A percentile compares a stretch with the other conserved stretches of the same genome.
Conservation (phyloP, 2,888 invertebrate species). For the Mesorhabditis spiculigera region DNA sequence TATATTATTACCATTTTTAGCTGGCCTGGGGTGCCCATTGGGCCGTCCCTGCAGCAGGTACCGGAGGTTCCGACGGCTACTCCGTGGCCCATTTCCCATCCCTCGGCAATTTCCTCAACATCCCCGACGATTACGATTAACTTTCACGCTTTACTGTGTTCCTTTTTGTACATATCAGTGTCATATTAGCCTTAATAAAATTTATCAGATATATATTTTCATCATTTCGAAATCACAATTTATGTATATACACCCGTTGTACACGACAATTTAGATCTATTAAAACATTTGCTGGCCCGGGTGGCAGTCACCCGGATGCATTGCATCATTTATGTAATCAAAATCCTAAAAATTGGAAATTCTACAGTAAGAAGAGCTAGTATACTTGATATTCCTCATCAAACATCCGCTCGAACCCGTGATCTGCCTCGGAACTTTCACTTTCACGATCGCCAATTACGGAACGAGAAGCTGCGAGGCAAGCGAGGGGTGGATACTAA, state of each 20-base stretch:
- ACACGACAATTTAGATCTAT: too few species aligned
- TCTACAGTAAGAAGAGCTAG: not conserved
- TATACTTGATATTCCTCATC: not conserved
- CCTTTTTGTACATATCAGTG: not conserved
- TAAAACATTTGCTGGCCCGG: too few species aligned
- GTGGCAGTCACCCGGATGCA: not conserved
- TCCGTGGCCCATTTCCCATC: slow-evolving; percentile 35
- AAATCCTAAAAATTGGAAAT: not conserved
- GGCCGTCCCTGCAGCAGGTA: slow-evolving; percentile 42
- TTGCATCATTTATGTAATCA: not conserved
- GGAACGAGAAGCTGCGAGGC: not conserved
- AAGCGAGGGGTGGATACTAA: not conserved
- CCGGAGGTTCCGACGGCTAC: slow-evolving; percentile 37
- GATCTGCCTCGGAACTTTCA: not conserved
- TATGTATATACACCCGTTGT: too few species aligned
- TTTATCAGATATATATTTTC: not conserved
- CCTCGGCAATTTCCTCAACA: slow-evolving; percentile 36
- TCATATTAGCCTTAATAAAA: not conserved
- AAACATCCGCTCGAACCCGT: not conserved
- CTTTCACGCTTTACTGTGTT: not conserved
- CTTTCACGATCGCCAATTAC: not conserved
- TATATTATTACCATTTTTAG: slow-evolving; percentile 6
- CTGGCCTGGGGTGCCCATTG: slow-evolving; percentile 40
- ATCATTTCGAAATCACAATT: too few species aligned
- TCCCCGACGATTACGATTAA: slow-evolving; percentile 42